phyloP scores from a whole-genome alignment of 2,797 vertebrate genomes.

The Gorsachius magnificus region DNA sequence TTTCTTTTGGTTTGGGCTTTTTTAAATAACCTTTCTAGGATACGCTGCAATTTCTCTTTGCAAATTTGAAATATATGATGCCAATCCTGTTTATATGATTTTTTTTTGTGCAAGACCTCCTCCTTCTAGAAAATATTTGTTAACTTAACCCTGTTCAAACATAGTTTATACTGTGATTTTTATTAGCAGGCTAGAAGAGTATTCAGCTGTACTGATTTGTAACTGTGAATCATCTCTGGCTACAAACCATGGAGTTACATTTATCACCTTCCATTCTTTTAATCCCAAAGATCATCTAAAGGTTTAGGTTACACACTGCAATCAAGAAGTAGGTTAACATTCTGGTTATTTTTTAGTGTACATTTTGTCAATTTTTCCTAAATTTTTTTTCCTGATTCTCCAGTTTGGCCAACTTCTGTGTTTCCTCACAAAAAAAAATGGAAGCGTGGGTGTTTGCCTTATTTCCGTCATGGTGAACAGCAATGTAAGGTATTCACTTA shows the following conservation, averaged over 20 bases:
- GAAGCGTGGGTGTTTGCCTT: background rate
- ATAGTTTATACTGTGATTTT: background rate
- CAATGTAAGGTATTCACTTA: background rate
- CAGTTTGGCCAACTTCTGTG: background rate
- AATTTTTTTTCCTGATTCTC: background rate
- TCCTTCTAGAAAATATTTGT: background rate
- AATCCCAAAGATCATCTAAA: background rate
- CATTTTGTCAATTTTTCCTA: background rate
- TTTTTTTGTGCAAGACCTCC: background rate
- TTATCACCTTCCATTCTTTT: background rate
- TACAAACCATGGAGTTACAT: background rate
- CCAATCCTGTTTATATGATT: background rate
- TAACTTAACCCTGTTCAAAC: background rate
- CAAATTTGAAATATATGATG: background rate
- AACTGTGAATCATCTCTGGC: background rate
- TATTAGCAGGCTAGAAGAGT: background rate
- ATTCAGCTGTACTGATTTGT: background rate
- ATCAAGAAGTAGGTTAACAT: background rate
- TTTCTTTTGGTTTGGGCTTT: background rate
- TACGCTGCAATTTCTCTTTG: background rate
- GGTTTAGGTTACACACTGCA: background rate
- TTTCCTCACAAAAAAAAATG: background rate
- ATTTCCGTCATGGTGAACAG: background rate
- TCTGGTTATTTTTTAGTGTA: background rate
- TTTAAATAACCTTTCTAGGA: background rate